A percentile compares a stretch with the other conserved stretches of the same genome.
phyloP scores from a whole-genome alignment of 2,113 vertebrate genomes.

The Tylochromis polylepis region DNA sequence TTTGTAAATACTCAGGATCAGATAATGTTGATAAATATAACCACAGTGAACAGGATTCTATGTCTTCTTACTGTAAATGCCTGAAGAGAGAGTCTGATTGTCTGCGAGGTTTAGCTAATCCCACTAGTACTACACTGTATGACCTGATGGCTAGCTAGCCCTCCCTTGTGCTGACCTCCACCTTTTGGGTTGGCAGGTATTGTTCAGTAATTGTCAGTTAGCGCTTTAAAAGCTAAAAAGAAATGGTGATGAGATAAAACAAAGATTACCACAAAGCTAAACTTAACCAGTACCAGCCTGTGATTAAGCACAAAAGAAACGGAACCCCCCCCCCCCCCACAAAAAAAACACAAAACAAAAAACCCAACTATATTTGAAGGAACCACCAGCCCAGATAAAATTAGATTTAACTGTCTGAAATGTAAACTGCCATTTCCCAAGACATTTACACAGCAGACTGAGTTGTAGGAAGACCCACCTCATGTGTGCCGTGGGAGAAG shows the following conservation, averaged over 20 bases:
- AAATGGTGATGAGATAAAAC: not conserved
- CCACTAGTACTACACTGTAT: not conserved
- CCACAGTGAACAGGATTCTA: too few species aligned
- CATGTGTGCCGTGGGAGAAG: conserved; percentile 95
- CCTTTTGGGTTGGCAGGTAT: not conserved
- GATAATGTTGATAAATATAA: too few species aligned
- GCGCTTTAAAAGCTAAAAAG: not conserved
- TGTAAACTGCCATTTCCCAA: not conserved
- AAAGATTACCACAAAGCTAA: not conserved
- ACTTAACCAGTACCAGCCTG: not conserved
- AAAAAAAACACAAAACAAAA: too few species aligned
- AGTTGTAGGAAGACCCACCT: conserved; percentile 70
- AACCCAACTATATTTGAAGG: not conserved
- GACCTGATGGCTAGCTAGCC: not conserved
- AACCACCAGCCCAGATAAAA: not conserved
- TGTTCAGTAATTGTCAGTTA: not conserved
- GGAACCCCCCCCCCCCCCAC: too few species aligned
- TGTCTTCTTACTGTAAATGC: too few species aligned
- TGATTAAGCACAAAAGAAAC: conserved; percentile 42
- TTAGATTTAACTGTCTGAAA: not conserved
- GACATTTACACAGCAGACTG: not conserved
- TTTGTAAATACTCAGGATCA: too few species aligned
- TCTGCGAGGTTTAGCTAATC: too few species aligned
- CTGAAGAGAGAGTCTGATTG: too few species aligned
- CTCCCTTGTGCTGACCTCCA: not conserved